Percentiles rank a stretch among this genome's conserved stretches.
phyloP scores from a whole-genome alignment of 1,140 invertebrate genomes.

The Homarus americanus region DNA sequence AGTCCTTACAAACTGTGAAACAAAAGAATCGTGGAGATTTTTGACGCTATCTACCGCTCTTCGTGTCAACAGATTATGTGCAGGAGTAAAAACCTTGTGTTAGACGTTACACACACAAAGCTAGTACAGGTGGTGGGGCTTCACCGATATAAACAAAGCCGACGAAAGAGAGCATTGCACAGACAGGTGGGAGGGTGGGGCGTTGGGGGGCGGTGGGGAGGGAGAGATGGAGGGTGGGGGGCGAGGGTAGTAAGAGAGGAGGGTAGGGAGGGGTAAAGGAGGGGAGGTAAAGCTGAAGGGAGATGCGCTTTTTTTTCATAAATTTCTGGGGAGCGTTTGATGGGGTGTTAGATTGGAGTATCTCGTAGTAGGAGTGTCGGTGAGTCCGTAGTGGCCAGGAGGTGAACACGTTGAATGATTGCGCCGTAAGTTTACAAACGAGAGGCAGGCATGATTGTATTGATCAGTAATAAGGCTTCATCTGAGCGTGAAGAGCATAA shows the following conservation, averaged over 20 bases:
- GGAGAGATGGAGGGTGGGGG: constrained; percentile 18
- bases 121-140: constrained; percentile 28
- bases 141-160: constrained; percentile 34
- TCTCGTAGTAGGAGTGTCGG: background rate
- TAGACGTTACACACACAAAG: constrained; percentile 22
- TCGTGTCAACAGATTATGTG: constrained; percentile 6
- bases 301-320: constrained; percentile 2
- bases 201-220: background rate
- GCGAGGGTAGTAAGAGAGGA: background rate
- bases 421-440: background rate
- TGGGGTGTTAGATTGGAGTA: background rate
- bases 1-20: background rate
- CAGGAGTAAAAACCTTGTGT: constrained; percentile 21
- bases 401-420: background rate
- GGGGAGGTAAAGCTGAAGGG: background rate
- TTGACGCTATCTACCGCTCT: background rate
- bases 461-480: constrained; percentile 1
- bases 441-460: background rate
- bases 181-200: background rate
- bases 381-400: background rate
- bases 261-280: background rate
- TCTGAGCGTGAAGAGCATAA: background rate
- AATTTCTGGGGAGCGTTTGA: constrained; percentile 20
- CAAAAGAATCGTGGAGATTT: background rate
- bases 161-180: constrained; percentile 44